These are phyloP conservation scores for Chrosomus eos DNA, from an alignment of 2,797 vertebrate species.

Conservation along the genomic window DNA sequence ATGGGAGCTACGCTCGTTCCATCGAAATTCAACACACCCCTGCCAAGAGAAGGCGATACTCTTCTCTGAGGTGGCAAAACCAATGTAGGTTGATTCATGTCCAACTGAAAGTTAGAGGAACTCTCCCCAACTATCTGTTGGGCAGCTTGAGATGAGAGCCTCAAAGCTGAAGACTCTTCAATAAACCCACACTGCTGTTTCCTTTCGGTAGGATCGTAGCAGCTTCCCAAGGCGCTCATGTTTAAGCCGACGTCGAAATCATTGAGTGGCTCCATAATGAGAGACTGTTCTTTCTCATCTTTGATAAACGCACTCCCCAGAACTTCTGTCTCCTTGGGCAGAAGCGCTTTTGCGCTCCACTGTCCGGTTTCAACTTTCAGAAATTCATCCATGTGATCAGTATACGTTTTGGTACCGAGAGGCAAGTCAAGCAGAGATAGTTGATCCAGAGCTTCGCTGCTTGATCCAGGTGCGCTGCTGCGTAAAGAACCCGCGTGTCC, in stretches of 20 bases:
- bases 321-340: conserved; percentile 37
- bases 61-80: conserved; percentile 53
- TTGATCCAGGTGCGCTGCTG: conserved; percentile 47
- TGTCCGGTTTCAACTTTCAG: conserved; percentile 61
- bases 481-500: conserved; percentile 59
- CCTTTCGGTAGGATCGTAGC: conserved; percentile 57
- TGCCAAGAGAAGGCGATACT: conserved; percentile 49
- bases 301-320: conserved; percentile 71
- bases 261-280: conserved; percentile 66
- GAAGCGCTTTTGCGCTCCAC: conserved; percentile 67
- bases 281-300: conserved; percentile 72
- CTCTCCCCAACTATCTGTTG: conserved; percentile 53
- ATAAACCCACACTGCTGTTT: conserved; percentile 62
- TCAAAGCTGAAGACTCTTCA: conserved; percentile 55
- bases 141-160: neutral
- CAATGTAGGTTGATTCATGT: conserved; percentile 65
- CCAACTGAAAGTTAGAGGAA: conserved; percentile 65
- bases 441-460: conserved; percentile 50
- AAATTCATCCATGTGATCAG: conserved; percentile 62
- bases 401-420: conserved; percentile 55
- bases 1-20: conserved; percentile 50
- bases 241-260: conserved; percentile 64
- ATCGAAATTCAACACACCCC: conserved; percentile 60
- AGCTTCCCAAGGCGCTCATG: conserved; percentile 59
- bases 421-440: conserved; percentile 54